Evolutionary conservation across 2,888 invertebrate genomes (phyloP).

Genomic region (Yponomeuta plumbellus): DNA sequence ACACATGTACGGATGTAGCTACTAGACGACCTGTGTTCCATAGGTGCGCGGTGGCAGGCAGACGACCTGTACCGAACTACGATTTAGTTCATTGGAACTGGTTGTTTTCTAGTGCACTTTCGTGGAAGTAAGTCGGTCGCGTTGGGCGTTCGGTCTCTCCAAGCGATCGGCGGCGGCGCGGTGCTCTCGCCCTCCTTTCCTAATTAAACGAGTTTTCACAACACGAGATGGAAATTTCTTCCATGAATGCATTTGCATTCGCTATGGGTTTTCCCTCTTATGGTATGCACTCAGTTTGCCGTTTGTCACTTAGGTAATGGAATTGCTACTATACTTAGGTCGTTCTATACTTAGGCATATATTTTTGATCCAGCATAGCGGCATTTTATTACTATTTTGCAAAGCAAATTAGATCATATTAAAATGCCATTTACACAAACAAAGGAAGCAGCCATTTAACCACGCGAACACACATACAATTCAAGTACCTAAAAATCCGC

Average conservation of each 20-base stretch:
- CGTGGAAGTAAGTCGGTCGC: constrained; percentile 18
- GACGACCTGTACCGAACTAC: constrained; percentile 12
- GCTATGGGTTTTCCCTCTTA: neutral
- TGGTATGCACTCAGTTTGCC: neutral
- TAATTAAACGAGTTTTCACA: constrained; percentile 16
- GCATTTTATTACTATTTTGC: no score
- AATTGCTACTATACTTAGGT: neutral
- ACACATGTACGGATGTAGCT: neutral
- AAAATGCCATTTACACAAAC: no score
- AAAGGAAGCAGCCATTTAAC: no score
- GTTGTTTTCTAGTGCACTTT: constrained; percentile 40
- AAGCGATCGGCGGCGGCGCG: constrained; percentile 5
- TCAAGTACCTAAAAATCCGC: no score
- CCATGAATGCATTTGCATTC: constrained; percentile 10
- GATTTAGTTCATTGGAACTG: constrained; percentile 36
- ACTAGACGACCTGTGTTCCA: neutral
- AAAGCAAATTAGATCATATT: no score
- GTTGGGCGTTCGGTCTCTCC: neutral
- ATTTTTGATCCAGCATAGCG: neutral
- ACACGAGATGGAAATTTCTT: constrained; percentile 18
- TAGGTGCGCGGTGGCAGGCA: neutral
- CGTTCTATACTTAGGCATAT: neutral
- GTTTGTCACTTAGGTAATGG: neutral
- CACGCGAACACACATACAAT: no score
- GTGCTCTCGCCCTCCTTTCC: constrained; percentile 16